A percentile compares a stretch with the other conserved stretches of the same genome.
phyloP scores from a whole-genome alignment of 2,888 invertebrate species.

The Pseudococcus jackbeardsleyi region DNA sequence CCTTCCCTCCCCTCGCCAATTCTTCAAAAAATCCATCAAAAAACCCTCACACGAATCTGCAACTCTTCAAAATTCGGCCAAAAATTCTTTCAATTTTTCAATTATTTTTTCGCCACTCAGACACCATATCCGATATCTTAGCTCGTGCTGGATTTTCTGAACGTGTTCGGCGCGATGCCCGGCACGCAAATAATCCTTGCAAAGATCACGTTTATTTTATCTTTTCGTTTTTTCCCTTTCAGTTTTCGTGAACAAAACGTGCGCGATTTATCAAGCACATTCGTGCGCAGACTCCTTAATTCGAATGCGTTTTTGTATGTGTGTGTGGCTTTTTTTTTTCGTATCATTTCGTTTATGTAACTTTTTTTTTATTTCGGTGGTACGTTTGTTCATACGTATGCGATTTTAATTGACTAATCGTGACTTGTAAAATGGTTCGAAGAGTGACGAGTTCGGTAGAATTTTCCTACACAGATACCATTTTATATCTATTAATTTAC shows the following conservation, averaged over 20 bases:
- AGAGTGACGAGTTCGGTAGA: not conserved
- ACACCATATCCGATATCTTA: not conserved
- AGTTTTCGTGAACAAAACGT: slow-evolving; percentile 22
- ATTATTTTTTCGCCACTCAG: not conserved
- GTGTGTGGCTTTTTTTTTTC: slow-evolving; percentile 42
- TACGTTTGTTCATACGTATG: slow-evolving; percentile 26
- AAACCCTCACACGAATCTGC: not conserved
- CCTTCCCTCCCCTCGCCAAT: no score
- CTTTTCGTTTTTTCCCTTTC: not conserved
- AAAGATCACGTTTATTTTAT: slow-evolving; percentile 34
- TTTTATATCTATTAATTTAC: not conserved
- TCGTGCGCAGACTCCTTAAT: slow-evolving; percentile 50
- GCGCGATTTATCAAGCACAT: slow-evolving; percentile 52
- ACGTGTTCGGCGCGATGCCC: not conserved
- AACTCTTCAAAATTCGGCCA: not conserved
- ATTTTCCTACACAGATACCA: not conserved
- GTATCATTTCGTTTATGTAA: slow-evolving; percentile 15
- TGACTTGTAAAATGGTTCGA: slow-evolving; percentile 18
- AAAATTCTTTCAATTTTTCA: not conserved
- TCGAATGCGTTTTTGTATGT: not conserved
- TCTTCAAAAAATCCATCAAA: not conserved
- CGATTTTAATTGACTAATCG: slow-evolving; percentile 49
- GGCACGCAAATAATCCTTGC: slow-evolving; percentile 48
- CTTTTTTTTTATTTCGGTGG: slow-evolving; percentile 1
- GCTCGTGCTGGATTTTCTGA: slow-evolving; percentile 10